These are phyloP conservation scores for Apostichopus japonicus DNA, from an alignment of 35 echinoderm and acorn worm genomes.

Conservation along the genomic window DNA sequence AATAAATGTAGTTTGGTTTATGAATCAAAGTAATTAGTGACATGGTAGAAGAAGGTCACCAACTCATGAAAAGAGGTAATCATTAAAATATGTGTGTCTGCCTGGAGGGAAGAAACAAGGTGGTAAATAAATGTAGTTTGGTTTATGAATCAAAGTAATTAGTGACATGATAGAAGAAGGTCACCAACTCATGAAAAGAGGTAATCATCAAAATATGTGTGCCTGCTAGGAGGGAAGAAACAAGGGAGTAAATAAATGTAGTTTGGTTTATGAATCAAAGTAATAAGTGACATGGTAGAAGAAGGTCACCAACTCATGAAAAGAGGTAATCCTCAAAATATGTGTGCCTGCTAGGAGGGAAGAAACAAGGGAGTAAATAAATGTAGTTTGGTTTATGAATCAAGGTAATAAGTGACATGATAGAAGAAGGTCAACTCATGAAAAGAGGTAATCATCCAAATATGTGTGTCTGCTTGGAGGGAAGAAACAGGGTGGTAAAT, in stretches of 20 bases:
- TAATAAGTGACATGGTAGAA: constrained; percentile 74
- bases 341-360: background rate
- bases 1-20: background rate
- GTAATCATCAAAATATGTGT: constrained; percentile 37
- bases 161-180: constrained; percentile 95
- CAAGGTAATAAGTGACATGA: constrained; percentile 61
- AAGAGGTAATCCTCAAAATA: constrained; percentile 63
- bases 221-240: constrained; percentile 43
- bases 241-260: constrained; percentile 55
- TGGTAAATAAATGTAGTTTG: background rate
- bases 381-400: too few relatives aligned
- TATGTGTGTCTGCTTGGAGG: background rate
- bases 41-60: constrained; percentile 81
- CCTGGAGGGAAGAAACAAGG: constrained; percentile 72
- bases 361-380: constrained; percentile 76
- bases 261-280: too few relatives aligned
- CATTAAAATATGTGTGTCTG: background rate
- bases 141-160: too few relatives aligned
- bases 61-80: constrained; percentile 92
- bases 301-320: constrained; percentile 90
- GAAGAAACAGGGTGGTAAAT: constrained; percentile 78
- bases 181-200: constrained; percentile 84
- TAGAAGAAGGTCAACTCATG: constrained; percentile 85
- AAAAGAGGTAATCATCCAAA: constrained; percentile 72
- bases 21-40: constrained; percentile 29